Evolutionary conservation across 2,113 vertebrate genomes (phyloP), one percentile per base, ranked within the genome.

Genomic region (Sphaerodactylus townsendi): DNA sequence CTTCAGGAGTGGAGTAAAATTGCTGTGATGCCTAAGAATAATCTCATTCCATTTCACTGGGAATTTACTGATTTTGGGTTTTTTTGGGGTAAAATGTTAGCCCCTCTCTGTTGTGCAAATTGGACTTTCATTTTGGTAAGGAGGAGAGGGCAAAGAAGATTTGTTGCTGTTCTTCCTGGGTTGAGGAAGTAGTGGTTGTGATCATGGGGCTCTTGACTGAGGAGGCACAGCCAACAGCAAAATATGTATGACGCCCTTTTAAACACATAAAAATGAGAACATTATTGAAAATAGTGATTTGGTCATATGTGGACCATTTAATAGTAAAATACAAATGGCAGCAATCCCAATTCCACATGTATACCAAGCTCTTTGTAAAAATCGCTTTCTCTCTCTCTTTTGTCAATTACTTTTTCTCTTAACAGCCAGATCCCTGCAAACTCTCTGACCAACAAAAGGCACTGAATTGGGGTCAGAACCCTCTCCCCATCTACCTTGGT

Each of bases 401-500:
- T 56, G 8, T 79, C 6, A 64, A 1, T 86, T 76, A 23, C 85
- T 4, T 76, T 90, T 39, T 83, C 66, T 74, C 11, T 81, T 92
- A 96, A 92, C 91, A 96, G 56, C 82, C 19, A 79, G 90, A 70
- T 71, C 53, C 85, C 80, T 90, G 88, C 35, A 97, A 93, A 82
- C 95, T 98, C 59, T 97, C 97, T 8, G 96, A 94, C 87, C 97
- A 98, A 90, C 95, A 94, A 89, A 88, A 88, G 37, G 95, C 97
- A 6, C 86, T 98, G 78, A 94, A 94, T 48, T 89, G 81, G 39
- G 97, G 97, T 13, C 96, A 98, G 91, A 98, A 98, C 91, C 97
- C 97, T 0, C 90, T 97, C 44, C 97, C 97, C 3, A 95, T 98
- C 82, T 98, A 97, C 86, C 82, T 97, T 35, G 96, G 96, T 81